Base-by-base conservation (phyloP, 2,888 invertebrate genomes). In the Trypoxylon attenuatum region DNA sequence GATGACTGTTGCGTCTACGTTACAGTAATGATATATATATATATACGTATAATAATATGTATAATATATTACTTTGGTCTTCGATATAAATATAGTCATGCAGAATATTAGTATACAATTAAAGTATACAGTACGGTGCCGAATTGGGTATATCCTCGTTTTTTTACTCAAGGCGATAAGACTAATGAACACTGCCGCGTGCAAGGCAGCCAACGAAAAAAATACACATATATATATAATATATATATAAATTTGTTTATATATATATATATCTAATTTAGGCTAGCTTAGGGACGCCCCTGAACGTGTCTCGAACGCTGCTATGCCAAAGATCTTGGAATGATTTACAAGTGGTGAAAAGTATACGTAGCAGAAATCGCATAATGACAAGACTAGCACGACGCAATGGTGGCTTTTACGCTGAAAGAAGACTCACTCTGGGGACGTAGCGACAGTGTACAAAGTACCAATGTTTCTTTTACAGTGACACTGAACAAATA, bases 251-350 rank as follows among this genome's bases (percentile, higher is more conserved):
- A 33, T 33, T 70, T 64, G 68, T 51, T 64, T 43, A 71, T 67
- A 72, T 69, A 71, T 64, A 68, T 51, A 66, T 43, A 71, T 67
- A 70, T 69, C 53, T 68, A 61, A 54, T 42, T 58, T 52, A 52
- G 56, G 58, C 75, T 79, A 76, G 79, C 80, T 84, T 82, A 72
- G 83, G 79, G 78, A 79, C 82, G 84, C 78, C 82, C 82, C 82
- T 84, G 82, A 67, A 75, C 66, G 66, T 66, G 61, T 69, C 59
- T 69, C 72, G 71, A 66, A 69, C 69, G 66, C 79, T 78, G 57
- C 69, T 73, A 72, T 63, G 65, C 64, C 59, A 59, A 45, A 54
- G 46, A 52, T 60, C 43, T 61, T 66, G 47, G 59, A 69, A 43
- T 68, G 63, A 68, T 68, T 56, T 65, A 73, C 68, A 70, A 50